phyloP scores from a whole-genome alignment of 1,140 invertebrate species.

The Drosophila serrata region DNA sequence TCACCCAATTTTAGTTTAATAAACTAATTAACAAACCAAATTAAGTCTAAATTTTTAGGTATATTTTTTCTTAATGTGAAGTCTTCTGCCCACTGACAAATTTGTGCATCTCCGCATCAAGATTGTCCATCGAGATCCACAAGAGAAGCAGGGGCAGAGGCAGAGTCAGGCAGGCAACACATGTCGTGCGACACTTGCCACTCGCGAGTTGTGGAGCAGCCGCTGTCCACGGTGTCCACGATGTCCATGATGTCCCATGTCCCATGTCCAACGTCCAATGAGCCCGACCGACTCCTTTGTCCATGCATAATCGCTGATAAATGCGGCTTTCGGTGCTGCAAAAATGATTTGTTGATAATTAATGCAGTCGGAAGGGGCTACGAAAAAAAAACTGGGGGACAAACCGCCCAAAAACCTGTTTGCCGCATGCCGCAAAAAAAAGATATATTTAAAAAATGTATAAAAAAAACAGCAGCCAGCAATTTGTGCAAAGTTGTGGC shows the following conservation, averaged over 20 bases:
- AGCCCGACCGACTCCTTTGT: slow-evolving; percentile 24
- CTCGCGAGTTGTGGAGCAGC: slow-evolving; percentile 25
- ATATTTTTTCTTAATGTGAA: slow-evolving; percentile 6
- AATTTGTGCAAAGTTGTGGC: slow-evolving; percentile 66
- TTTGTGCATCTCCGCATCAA: slow-evolving; percentile 44
- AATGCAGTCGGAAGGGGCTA: slow-evolving; percentile 60
- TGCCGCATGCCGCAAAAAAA: slow-evolving; percentile 57
- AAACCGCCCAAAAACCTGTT: slow-evolving; percentile 63
- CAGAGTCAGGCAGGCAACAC: slow-evolving; percentile 42
- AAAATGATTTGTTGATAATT: slow-evolving; percentile 84
- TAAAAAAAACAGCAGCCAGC: slow-evolving; percentile 57
- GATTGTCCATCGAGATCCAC: slow-evolving; percentile 49
- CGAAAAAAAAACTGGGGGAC: slow-evolving; percentile 38
- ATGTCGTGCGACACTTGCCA: slow-evolving; percentile 75
- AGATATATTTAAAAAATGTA: not conserved
- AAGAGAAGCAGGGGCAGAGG: not conserved
- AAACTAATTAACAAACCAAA: not conserved
- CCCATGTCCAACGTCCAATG: slow-evolving; percentile 23
- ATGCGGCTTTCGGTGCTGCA: slow-evolving; percentile 75
- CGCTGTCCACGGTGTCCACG: not conserved
- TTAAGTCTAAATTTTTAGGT: not conserved
- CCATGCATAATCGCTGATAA: slow-evolving; percentile 82
- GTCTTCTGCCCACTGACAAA: slow-evolving; percentile 41
- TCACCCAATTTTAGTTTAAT: not conserved
- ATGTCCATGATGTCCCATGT: not conserved